phyloP scores from a whole-genome alignment of 2,113 vertebrate species.

The Motacilla tschutschensis region DNA sequence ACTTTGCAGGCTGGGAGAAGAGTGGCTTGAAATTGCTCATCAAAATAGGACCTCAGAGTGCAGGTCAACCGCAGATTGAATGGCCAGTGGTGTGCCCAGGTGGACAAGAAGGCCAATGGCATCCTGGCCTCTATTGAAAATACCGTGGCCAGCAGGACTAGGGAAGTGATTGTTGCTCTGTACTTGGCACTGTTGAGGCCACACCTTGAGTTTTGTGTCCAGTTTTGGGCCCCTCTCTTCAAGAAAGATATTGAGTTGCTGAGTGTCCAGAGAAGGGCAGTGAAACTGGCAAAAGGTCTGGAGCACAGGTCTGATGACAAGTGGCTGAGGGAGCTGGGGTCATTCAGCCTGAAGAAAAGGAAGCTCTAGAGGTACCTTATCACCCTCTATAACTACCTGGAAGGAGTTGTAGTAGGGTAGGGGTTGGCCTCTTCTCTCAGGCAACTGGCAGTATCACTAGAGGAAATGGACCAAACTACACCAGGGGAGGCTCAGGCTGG shows the following conservation, averaged over 20 bases:
- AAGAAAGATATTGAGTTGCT: background rate
- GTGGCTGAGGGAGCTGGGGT: background rate
- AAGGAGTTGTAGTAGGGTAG: background rate
- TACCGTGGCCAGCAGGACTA: background rate
- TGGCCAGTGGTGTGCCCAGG: background rate
- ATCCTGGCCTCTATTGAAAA: background rate
- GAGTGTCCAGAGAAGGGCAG: background rate
- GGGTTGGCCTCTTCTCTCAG: background rate
- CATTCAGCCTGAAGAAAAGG: background rate
- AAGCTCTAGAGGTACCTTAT: background rate
- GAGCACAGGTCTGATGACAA: background rate
- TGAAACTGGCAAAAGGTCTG: background rate
- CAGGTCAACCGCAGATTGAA: background rate
- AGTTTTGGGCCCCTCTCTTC: background rate
- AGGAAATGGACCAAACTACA: background rate
- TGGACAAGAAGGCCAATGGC: background rate
- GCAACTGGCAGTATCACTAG: background rate
- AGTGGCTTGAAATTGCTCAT: background rate
- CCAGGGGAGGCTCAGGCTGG: background rate
- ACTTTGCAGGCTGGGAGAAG: background rate
- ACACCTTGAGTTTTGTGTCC: background rate
- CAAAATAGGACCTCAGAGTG: background rate
- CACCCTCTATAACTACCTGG: background rate
- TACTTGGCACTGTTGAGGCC: background rate
- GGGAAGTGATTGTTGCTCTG: background rate